Conservation (phyloP, 2,797 vertebrate species). For the Onychomys leucogaster region DNA sequence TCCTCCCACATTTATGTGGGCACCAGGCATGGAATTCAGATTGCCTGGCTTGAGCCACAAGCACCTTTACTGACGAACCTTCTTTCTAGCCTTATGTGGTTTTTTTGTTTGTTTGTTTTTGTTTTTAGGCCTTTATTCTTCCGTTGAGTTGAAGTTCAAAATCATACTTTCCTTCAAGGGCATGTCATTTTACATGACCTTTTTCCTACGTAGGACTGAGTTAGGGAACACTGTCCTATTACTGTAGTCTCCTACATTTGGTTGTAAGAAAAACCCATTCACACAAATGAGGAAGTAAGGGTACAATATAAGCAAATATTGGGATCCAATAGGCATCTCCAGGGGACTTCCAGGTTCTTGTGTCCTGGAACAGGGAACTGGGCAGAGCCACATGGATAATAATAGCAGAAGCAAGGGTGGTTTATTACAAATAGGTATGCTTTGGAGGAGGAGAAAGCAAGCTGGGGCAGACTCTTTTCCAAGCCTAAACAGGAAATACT, state of each 20-base stretch:
- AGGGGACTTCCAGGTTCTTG: not conserved
- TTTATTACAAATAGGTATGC: not conserved
- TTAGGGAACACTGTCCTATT: not conserved
- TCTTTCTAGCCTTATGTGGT: not conserved
- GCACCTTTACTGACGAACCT: not conserved
- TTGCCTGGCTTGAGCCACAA: not conserved
- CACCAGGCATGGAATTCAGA: not conserved
- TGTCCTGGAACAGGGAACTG: not conserved
- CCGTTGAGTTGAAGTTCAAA: not conserved
- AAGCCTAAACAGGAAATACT: not conserved
- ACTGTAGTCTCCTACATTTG: too few relatives aligned
- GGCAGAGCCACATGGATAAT: not conserved
- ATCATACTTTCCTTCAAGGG: not conserved
- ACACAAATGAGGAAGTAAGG: not conserved
- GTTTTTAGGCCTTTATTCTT: not conserved
- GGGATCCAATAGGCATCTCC: not conserved
- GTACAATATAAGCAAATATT: not conserved
- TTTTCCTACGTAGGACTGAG: not conserved
- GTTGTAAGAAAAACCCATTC: not conserved
- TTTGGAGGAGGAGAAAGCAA: not conserved
- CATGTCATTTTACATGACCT: not conserved
- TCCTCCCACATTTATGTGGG: not conserved
- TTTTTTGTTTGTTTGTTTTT: too few relatives aligned
- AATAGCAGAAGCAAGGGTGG: not conserved
- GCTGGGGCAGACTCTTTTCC: too few relatives aligned